Base-by-base conservation (phyloP, 2,113 vertebrate genomes). In the Colius striatus region DNA sequence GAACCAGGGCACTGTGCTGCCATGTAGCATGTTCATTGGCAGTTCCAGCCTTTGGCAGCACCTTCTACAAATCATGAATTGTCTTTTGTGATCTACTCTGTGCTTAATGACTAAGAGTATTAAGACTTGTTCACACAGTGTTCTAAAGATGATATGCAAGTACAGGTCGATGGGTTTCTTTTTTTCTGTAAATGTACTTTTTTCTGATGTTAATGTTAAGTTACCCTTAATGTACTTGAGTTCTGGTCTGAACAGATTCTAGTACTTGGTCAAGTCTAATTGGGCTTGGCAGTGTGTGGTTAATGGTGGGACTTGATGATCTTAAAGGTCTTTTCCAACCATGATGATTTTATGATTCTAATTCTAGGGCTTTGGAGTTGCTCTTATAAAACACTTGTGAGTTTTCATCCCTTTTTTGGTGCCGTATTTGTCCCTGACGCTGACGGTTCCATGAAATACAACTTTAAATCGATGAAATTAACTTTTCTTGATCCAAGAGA, bases 401-500 rank as follows among this genome's bases (percentile, higher is more conserved):
- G 21, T 92, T 90, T 93, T 76, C 73, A 45, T 38, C 16, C 61
- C 11, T 15, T 88, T 76, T 68, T 65, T 94, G 53, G 29, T 93
- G 60, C 34, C 8, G 4, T 63, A 41, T 67, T 90, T 19, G 89
- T 89, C 62, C 88, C 50, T 92, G 84, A 84, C 57, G 86, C 68
- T 85, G 89, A 50, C 26, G 74, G 70, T 94, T 96, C 77, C 36
- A 74, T 87, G 66, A 93, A 78, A 73, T 88, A 32, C 55, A 60
- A 77, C 58, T 51, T 73, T 74, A 22, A 79, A 54, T 92, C 95
- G 83, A 95, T 91, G 80, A 94, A 96, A 97, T 91, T 93, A 95
- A 96, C 93, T 96, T 93, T 89, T 96, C 91, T 94, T 96, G 92
- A 95, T 95, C 88, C 76, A 75, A 81, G 96, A 95, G 84, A 96